Base-by-base conservation (phyloP, 2,797 vertebrate genomes). In the Tauraco hartlaubi region DNA sequence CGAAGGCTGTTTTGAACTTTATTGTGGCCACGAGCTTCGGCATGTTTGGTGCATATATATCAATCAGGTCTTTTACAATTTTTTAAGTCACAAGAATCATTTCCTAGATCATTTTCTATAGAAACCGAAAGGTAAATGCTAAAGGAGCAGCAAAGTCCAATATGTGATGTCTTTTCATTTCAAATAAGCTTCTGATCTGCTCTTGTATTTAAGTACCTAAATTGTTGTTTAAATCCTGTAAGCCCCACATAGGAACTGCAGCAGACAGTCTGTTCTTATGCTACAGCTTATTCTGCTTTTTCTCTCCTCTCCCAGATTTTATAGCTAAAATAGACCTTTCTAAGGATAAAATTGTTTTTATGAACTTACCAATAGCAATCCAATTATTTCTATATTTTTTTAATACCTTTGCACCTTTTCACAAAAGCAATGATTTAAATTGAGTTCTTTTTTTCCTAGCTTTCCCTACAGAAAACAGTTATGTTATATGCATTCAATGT, bases 121-220 rank as follows among this genome's bases (percentile, higher is more conserved):
- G 44, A 86, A 92, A 46, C 3, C 2, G 6, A 77, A 85, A 59
- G 8, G 14, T 37, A 74, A 85, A 85, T 35, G n/a, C 5, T 92
- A 67, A 88, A 77, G n/a, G 16, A 85, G 12, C 17, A 63, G 22
- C 6, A 13, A 72, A 68, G 15, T 87, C 7, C 62, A 52, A 4
- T 25, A 55, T 18, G 13, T 17, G 17, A 88, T 56, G 22, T 2
- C 8, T 88, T 72, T 78, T 74, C 9, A 54, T 61, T 84, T 86
- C 18, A 64, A 43, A 39, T 28, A 86, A 75, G 8, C 14, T 68
- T 90, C 37, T 78, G 25, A 74, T 28, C 28, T 49, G 33, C 37
- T 90, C 33, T 92, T 88, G 49, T 79, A 52, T 41, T 37, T 74
- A 75, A 92, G 29, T 5, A 80, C 39, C 9, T 52, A 67, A 77